Conservation (phyloP, 2,888 invertebrate species). For the Drosophila fungiperda region DNA sequence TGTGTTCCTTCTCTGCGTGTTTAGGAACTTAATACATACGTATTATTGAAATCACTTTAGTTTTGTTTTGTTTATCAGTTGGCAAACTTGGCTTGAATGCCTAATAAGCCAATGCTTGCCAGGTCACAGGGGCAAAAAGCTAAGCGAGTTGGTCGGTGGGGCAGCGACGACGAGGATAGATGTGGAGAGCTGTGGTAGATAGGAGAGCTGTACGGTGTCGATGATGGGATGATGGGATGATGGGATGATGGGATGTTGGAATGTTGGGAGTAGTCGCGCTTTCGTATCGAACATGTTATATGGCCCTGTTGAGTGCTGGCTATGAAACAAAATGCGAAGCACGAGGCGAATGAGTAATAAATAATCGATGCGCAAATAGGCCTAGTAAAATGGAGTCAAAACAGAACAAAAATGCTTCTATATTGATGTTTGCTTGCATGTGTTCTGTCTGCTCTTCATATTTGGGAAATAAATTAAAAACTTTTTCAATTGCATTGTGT, state of each 20-base stretch:
- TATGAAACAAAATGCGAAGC: constrained; percentile 62
- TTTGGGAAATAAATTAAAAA: constrained; percentile 67
- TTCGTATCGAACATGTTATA: constrained; percentile 24
- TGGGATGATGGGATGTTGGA: not conserved
- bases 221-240: not conserved
- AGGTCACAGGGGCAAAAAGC: not conserved
- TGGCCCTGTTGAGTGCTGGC: constrained; percentile 58
- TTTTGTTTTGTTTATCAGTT: constrained; percentile 68
- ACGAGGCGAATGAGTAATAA: constrained; percentile 66
- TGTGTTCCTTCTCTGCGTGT: not conserved
- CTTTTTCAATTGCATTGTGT: constrained; percentile 66
- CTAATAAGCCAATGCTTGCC: constrained; percentile 57
- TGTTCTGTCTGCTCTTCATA: constrained; percentile 40
- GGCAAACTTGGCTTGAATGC: constrained; percentile 62
- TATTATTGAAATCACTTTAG: constrained; percentile 64
- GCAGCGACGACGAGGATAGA: not conserved
- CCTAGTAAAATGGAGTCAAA: constrained; percentile 34
- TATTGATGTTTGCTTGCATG: constrained; percentile 5
- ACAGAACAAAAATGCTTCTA: not conserved
- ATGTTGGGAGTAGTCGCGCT: not conserved
- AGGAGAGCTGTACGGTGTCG: not conserved
- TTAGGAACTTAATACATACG: constrained; percentile 10
- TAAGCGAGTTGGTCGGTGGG: not conserved
- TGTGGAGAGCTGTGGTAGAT: not conserved
- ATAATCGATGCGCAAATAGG: constrained; percentile 64